Conservation (phyloP, 2,113 vertebrate genomes). For the Apeltes quadracus region DNA sequence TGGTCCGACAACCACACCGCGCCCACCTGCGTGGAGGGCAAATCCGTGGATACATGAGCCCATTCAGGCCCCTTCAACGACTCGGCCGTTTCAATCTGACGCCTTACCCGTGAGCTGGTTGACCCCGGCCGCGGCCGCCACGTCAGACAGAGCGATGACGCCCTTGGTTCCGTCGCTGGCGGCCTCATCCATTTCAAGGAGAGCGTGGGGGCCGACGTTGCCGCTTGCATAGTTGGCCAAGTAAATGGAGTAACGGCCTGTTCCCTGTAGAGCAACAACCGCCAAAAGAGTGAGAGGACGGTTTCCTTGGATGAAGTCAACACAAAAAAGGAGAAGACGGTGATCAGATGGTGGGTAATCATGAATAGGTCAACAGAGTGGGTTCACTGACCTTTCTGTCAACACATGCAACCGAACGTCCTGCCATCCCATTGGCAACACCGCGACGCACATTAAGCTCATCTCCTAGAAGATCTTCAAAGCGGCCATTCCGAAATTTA, state of each 20-base stretch:
- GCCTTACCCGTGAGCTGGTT: slow-evolving; percentile 90
- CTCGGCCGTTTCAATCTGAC: background rate
- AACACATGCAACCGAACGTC: slow-evolving; percentile 93
- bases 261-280: slow-evolving; percentile 81
- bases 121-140: slow-evolving; percentile 86
- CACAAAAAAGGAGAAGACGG: background rate
- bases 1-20: slow-evolving; percentile 92
- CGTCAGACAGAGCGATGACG: slow-evolving; percentile 86
- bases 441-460: slow-evolving; percentile 85
- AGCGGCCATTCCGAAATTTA: slow-evolving; percentile 91
- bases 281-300: background rate
- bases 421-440: slow-evolving; percentile 89
- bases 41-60: background rate
- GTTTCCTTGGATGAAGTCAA: background rate
- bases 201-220: slow-evolving; percentile 87
- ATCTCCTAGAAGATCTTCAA: slow-evolving; percentile 92
- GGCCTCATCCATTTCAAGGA: slow-evolving; percentile 91
- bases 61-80: background rate
- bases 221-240: slow-evolving; percentile 94
- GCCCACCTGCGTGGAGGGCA: slow-evolving; percentile 82
- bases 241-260: slow-evolving; percentile 91
- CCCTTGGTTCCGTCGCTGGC: slow-evolving; percentile 87
- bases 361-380: background rate
- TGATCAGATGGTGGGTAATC: background rate
- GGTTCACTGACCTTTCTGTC: slow-evolving; percentile 86